phyloP scores from a whole-genome alignment of 2,113 vertebrate species.

The Fulmarus glacialis region DNA sequence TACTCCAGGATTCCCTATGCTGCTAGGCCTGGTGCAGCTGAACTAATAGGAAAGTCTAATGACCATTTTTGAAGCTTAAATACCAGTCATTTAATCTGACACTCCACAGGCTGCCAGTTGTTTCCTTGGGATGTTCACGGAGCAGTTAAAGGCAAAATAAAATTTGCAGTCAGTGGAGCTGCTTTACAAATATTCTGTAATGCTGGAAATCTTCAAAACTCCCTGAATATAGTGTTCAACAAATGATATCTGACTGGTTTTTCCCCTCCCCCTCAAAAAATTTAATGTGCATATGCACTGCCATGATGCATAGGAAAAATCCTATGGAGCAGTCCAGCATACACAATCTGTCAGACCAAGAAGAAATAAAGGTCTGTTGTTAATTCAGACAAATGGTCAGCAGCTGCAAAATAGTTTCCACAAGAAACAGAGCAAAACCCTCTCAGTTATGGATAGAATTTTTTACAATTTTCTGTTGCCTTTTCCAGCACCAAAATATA shows the following conservation, averaged over 20 bases:
- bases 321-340: conserved; percentile 51
- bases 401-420: conserved; percentile 78
- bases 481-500: conserved; percentile 51
- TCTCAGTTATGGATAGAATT: conserved; percentile 38
- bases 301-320: conserved; percentile 60
- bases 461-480: conserved; percentile 50
- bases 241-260: not conserved
- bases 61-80: conserved; percentile 43
- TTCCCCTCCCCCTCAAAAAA: not conserved
- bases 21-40: not conserved
- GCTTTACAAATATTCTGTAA: not conserved
- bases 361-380: conserved; percentile 75
- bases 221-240: not conserved
- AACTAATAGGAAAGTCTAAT: conserved; percentile 32
- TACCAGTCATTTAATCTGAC: conserved; percentile 8
- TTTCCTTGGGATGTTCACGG: not conserved
- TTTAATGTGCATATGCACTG: conserved; percentile 35
- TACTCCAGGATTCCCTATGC: not conserved
- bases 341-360: conserved; percentile 68
- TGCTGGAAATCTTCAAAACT: not conserved
- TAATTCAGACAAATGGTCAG: conserved; percentile 76
- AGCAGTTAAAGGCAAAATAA: not conserved
- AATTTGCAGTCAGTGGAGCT: not conserved
- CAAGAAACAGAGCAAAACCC: conserved; percentile 52
- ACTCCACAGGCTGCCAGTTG: not conserved